Base-by-base conservation (phyloP, 1,140 invertebrate species). In the Atta texana region DNA sequence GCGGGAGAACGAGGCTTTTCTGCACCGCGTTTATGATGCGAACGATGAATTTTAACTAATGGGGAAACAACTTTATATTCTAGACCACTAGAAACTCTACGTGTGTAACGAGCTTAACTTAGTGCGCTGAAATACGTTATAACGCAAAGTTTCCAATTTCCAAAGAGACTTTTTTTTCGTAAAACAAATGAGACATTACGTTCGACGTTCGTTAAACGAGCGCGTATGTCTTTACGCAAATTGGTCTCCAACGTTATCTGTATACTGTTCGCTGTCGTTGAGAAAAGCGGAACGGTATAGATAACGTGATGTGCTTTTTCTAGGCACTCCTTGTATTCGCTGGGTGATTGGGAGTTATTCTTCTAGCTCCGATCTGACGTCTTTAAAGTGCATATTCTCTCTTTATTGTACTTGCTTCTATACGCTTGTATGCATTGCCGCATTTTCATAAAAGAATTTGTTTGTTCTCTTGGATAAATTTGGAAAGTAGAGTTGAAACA, bases 91-190 rank as follows among this genome's bases (percentile, higher is more conserved):
- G 59, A 82, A 69, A 82, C 18, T 85, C 55, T 34, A 6, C 6
- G 77, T 18, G 55, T 88, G 68, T 78, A 87, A 64, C 66, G 87
- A 88, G 87, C 87, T 87, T 87, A 74, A 88, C 59, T 59, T 87
- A 87, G 85, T 87, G 24, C 74, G 75, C 85, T 80, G 74, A 77
- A 44, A 85, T 87, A 66, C 44, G 69, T 69, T 84, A 10, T 49
- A 68, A 24, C 31, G 28, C 51, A n/a, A 72, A 39, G 55, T 71
- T 84, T 61, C 57, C 39, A 18, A 82, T 82, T 57, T 24, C n/a
- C 86, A 59, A 34, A 72, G 57, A 76, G 57, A 66, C 66, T 80
- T 88, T 61, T 74, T 66, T 64, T 82, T 76, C 21, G 49, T 28
- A 66, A 59, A 31, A 10, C 57, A 18, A 74, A 81, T 7, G 14